phyloP scores from a whole-genome alignment of 2,797 vertebrate species.

The Rhinophrynus dorsalis region DNA sequence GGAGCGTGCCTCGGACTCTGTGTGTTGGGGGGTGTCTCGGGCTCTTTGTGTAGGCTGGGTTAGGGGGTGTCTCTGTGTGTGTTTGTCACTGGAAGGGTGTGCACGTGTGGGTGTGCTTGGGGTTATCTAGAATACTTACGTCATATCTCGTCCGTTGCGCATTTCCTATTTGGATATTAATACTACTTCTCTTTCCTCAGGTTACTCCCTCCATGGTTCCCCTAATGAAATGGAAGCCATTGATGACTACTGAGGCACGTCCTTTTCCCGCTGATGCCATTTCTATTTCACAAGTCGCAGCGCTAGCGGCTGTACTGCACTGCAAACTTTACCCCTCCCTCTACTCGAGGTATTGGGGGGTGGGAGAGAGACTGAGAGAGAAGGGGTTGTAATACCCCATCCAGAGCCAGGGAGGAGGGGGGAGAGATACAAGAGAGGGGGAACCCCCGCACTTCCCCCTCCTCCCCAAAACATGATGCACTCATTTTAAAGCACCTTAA shows the following conservation, averaged over 20 bases:
- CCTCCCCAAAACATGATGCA: slow-evolving; percentile 34
- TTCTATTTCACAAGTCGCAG: slow-evolving; percentile 28
- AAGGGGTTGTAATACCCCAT: slow-evolving; percentile 21
- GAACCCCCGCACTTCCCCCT: neutral
- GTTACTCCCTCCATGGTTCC: slow-evolving; percentile 41
- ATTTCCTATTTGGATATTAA: no score
- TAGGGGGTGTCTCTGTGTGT: no score
- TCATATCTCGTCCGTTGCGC: no score
- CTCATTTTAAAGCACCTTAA: slow-evolving; percentile 46
- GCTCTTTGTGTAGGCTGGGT: no score
- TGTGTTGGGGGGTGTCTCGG: no score
- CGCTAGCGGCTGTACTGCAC: slow-evolving; percentile 21
- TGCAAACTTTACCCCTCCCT: slow-evolving; percentile 40
- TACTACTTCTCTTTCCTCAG: neutral
- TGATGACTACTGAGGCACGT: slow-evolving; percentile 44
- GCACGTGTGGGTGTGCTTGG: no score
- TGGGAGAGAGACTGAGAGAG: slow-evolving; percentile 27
- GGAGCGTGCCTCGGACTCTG: no score
- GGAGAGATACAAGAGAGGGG: neutral
- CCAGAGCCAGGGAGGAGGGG: slow-evolving; percentile 42
- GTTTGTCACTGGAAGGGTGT: no score
- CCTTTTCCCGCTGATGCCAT: slow-evolving; percentile 26
- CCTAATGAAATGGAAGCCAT: slow-evolving; percentile 41
- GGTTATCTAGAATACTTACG: no score
- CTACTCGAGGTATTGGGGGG: slow-evolving; percentile 12